Base-by-base conservation (phyloP, 2,113 vertebrate species). In the Garra rufa region DNA sequence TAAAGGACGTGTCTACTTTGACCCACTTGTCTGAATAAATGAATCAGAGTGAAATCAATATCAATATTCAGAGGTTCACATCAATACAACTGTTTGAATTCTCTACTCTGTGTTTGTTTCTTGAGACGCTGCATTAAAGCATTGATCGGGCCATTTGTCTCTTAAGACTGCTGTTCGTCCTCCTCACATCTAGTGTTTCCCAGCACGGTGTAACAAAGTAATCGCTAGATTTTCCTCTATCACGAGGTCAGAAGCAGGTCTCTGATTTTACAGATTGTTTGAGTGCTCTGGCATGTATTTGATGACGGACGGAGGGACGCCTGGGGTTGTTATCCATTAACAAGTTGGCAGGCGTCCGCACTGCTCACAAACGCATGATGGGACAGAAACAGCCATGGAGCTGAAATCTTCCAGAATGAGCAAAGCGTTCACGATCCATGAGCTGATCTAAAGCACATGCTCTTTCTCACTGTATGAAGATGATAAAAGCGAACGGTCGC, bases 341-440 rank as follows among this genome's bases (percentile, higher is more conserved):
- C 83, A 50, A 48, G 1, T 44, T 83, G 59, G 71, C 70, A 63
- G 76, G 28, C 83, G 34, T 74, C 63, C 57, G 9, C 3, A 17
- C 61, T 43, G 55, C 43, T 88, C 83, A 85, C 77, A 80, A 76
- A 80, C 80, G 87, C 57, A 85, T 24, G 34, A 43, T 65, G 63
- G 75, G 67, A 38, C 11, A 61, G 57, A 85, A 85, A 38, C 57
- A 55, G 75, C 19, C 30, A 6, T 9, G 9, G 17, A 73, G 77
- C 41, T 30, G 28, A 83, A 71, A n/a, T 28, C 73, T 83, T 52
- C 38, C 19, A 5, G 9, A 70, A 6, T 11, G n/a, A 44, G 69
- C 21, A 13, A 71, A 43, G 19, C 5, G 1, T 38, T 67, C 30
- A 38, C 1, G 2, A 41, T 69, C 17, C 17, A 21, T 4, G 9